Base-by-base conservation (phyloP, 1,140 invertebrate species). In the Diuraphis noxia region DNA sequence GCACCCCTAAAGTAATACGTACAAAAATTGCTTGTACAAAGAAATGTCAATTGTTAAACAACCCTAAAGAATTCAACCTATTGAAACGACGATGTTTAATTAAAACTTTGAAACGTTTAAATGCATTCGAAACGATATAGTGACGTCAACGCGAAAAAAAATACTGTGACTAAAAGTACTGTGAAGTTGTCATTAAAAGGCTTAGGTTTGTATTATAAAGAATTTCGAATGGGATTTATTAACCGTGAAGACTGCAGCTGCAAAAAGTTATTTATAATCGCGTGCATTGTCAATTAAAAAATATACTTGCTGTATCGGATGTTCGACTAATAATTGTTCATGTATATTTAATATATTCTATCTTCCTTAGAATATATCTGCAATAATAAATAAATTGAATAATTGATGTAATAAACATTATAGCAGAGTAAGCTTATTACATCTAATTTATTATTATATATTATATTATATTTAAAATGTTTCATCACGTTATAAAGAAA, bases 161-260 rank as follows among this genome's bases (percentile, higher is more conserved):
- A 88, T 56, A 88, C 52, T 63, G 86, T 88, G 86, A 88, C 86
- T 88, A 88, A 88, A 63, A 88, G 86, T 30, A 88, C 49, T 88
- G 86, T 88, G 86, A 63, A 52, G 86, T 88, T 88, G 49, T 88
- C 86, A 88, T 88, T 88, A 88, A 88, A 88, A 88, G 86, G 86
- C 49, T 88, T 88, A 40, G 10, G 86, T 40, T 38, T 63, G 86
- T 88, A 63, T 63, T 63, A 88, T 88, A 52, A 30, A 63, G 49
- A 88, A 88, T 88, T 88, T 63, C 52, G 30, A 88, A 88, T 13
- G 86, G 36, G 86, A 88, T 88, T 88, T 88, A 88, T 88, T 88
- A 52, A 88, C 86, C 86, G 86, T 88, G 86, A 88, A 88, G 86
- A 88, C 84, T n/a, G 84, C 86, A 63, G 86, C 86, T 88, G 49